phyloP scores from a whole-genome alignment of 2,113 vertebrate species.

The Nicator chloris region DNA sequence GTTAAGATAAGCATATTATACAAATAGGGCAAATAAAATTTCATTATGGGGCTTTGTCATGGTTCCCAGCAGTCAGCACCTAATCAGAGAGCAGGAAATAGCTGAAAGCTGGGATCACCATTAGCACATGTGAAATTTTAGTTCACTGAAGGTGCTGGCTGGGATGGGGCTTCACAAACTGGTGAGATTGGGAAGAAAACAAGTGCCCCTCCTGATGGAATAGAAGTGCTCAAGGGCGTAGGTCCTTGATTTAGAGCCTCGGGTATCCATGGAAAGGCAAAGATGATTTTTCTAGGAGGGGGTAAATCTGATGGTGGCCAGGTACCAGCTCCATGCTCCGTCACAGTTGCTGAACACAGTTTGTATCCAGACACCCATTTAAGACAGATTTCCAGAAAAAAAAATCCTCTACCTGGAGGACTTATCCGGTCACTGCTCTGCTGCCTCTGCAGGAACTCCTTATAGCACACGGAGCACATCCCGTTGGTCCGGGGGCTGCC shows the following conservation, averaged over 20 bases:
- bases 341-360: neutral
- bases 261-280: neutral
- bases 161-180: neutral
- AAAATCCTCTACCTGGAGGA: constrained; percentile 75
- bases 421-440: constrained; percentile 84
- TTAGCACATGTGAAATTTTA: neutral
- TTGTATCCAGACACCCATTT: neutral
- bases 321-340: neutral
- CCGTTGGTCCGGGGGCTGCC: constrained; percentile 89
- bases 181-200: neutral
- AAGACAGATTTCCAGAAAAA: neutral
- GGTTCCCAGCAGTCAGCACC: neutral
- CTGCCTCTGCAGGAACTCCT: constrained; percentile 89
- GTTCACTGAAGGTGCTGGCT: neutral
- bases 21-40: neutral
- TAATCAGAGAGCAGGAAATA: neutral
- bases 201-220: neutral
- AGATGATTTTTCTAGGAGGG: neutral
- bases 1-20: neutral
- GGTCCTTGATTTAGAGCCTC: neutral
- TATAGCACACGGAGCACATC: constrained; percentile 92
- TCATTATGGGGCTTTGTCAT: neutral
- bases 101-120: neutral
- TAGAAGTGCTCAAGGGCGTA: fast-evolving
- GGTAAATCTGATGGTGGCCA: neutral